A percentile compares a stretch with the other conserved stretches of the same genome.
Conservation (phyloP, 2,113 vertebrate genomes). For the human region GRCh38 chr16:19913501-19914000, state of each 20-base stretch:
- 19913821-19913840: neutral
- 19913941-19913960: neutral
- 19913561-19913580: slow-evolving; percentile 72
- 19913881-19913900: neutral
- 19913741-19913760: neutral
- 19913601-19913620: slow-evolving; percentile 37
- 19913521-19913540: neutral
- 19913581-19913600: slow-evolving; percentile 24
- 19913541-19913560: slow-evolving; percentile 48
- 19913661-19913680: neutral
- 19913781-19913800: neutral
- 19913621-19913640: slow-evolving; percentile 57
- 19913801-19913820: neutral
- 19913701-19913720: neutral
- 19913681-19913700: neutral
- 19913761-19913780: neutral
- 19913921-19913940: neutral
- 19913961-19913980: neutral
- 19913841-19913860: neutral
- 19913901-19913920: neutral
- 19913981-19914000: neutral
- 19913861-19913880: neutral
- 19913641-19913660: slow-evolving; percentile 59
- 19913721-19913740: neutral
- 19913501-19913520: neutral